Percentiles rank a stretch among this genome's conserved stretches.
Conservation (phyloP, 30 jellyfish, hydroid and myxozoan genomes). For the Aurelia aurita region DNA sequence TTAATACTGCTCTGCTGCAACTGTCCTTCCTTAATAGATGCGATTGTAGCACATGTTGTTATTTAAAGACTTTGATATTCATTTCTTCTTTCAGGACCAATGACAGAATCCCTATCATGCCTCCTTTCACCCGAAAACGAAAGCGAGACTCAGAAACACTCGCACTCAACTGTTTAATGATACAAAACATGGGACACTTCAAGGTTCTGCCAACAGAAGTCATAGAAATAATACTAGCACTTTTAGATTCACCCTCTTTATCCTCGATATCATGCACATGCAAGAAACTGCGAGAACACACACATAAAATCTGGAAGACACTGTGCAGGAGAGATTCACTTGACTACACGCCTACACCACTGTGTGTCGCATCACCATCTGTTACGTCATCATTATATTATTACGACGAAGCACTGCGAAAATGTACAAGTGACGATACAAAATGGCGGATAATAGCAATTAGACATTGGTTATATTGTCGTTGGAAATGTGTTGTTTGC, state of each 20-base stretch:
- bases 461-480: constrained; percentile 61
- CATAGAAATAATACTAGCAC: constrained; percentile 42
- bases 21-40: no score
- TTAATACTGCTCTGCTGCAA: no score
- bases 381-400: constrained; percentile 24
- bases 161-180: constrained; percentile 54
- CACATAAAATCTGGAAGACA: constrained; percentile 46
- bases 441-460: constrained; percentile 73
- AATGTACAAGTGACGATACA: constrained; percentile 53
- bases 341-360: constrained; percentile 70
- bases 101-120: constrained; percentile 22
- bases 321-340: constrained; percentile 45
- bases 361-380: constrained; percentile 63
- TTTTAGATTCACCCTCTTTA: constrained; percentile 63
- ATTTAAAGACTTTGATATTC: no score
- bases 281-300: constrained; percentile 44
- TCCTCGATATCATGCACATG: constrained; percentile 71
- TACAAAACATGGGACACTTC: constrained; percentile 60
- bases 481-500: constrained; percentile 72
- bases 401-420: constrained; percentile 58
- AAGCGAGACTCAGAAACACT: constrained; percentile 69
- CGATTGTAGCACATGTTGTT: no score
- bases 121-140: constrained; percentile 74
- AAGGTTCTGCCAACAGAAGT: constrained; percentile 58
- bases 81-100: no score